Evolutionary conservation across 2,888 invertebrate species (phyloP).

Genomic region (Drosophila percnosoma): DNA sequence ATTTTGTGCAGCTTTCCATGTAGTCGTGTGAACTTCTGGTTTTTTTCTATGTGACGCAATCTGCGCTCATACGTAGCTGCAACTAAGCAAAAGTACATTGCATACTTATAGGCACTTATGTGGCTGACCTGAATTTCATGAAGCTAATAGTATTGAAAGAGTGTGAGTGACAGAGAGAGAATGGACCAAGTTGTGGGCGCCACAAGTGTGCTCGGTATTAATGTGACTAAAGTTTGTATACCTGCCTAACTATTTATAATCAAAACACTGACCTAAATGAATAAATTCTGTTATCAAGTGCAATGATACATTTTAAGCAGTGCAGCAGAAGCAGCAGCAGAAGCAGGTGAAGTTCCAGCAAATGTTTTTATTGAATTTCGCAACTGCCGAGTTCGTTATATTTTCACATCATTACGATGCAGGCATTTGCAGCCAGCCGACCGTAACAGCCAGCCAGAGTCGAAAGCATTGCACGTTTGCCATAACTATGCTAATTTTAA

Average conservation of each 20-base stretch:
- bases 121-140: conserved; percentile 68
- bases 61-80: conserved; percentile 2
- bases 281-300: conserved; percentile 29
- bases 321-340: conserved; percentile 17
- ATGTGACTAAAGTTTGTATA: conserved; percentile 12
- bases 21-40: conserved; percentile 10
- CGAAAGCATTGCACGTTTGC: conserved; percentile 36
- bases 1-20: conserved; percentile 30
- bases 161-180: not conserved
- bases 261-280: conserved; percentile 47
- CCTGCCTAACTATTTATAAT: conserved; percentile 22
- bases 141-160: conserved; percentile 56
- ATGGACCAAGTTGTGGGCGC: conserved; percentile 11
- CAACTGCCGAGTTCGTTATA: conserved; percentile 61
- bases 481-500: conserved; percentile 78
- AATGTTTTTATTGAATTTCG: conserved; percentile 60
- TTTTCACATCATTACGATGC: conserved; percentile 71
- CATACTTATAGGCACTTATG: conserved; percentile 77
- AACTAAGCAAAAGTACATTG: conserved; percentile 61
- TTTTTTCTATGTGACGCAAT: conserved; percentile 17
- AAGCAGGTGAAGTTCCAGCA: conserved; percentile 4
- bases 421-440: conserved; percentile 21
- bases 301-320: conserved; percentile 16
- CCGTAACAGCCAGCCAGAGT: conserved; percentile 21
- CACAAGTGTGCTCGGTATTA: conserved; percentile 7